Evolutionary conservation across 2,113 vertebrate species (phyloP), one percentile per base, ranked within the genome.

Genomic region (Phodopus roborovskii): DNA sequence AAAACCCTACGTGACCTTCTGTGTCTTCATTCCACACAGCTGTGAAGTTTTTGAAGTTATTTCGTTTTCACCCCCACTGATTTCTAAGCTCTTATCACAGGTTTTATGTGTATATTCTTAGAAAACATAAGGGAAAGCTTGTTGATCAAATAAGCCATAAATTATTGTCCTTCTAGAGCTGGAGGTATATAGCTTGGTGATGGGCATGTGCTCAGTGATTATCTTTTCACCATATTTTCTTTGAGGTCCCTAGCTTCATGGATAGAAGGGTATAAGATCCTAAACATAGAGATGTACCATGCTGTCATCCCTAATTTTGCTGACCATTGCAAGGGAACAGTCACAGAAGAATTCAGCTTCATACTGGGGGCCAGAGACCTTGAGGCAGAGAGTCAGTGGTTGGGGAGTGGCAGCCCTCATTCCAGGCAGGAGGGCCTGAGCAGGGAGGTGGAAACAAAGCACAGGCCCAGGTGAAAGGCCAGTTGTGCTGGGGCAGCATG

Each of bases 91-190:
- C 79, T 50, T 26, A 84, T 19, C 75, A 81, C 39, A 48, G 60
- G n/a, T 53, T 91, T 89, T 92, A 22, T 92, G 50, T 88, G 70
- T 68, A 7, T 93, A 30, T 95, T 78, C 62, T 82, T 97, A 71
- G 89, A 81, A 96, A 66, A 74, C 36, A 79, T 92, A 85, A 20
- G 42, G 79, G 64, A 93, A 71, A 87, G 82, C 24, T 20, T 1
- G 2, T 83, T 92, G n/a, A 88, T 88, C 26, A 28, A 33, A 73
- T 87, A 81, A 78, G 36, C 85, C 20, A 22, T 86, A 75, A 96
- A 94, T 84, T 71, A 39, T 56, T 45, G 48, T 58, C 70, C 79
- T 33, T 36, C 8, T 73, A 22, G 19, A 56, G 50, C 60, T 58
- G 4, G 79, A 71, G 62, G 19, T 66, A n/a, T 66, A 10, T 39